Percentiles rank a stretch among this genome's conserved stretches.
These are phyloP conservation scores for Synanceia verrucosa DNA, from an alignment of 2,797 vertebrate genomes.

Conservation along the genomic window DNA sequence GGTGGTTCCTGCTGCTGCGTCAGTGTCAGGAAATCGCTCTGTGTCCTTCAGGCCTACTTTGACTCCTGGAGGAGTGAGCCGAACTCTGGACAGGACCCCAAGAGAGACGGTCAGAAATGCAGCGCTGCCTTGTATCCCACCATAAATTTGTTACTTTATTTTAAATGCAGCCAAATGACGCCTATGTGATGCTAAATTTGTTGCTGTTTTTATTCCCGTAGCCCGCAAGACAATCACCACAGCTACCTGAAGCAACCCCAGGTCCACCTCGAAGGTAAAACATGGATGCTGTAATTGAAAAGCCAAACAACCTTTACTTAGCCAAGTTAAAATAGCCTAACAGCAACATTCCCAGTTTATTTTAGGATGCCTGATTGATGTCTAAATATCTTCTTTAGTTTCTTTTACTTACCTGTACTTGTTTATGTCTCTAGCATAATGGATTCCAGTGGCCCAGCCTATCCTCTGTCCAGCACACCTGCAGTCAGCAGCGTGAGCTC, in stretches of 20 bases:
- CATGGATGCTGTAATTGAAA: background rate
- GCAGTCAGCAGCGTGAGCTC: constrained; percentile 84
- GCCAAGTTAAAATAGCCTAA: background rate
- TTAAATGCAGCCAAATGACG: background rate
- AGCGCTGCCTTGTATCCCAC: background rate
- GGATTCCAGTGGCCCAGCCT: constrained; percentile 76
- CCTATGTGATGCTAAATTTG: background rate
- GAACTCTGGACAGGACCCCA: constrained; percentile 81
- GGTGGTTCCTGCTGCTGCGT: constrained; percentile 84
- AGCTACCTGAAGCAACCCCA: constrained; percentile 62
- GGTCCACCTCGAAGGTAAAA: constrained; percentile 77
- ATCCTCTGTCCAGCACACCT: constrained; percentile 86
- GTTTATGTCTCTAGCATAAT: constrained; percentile 70
- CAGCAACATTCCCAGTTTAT: background rate
- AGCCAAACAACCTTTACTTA: background rate
- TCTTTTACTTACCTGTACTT: background rate
- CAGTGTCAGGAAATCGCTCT: constrained; percentile 83
- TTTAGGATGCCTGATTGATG: background rate
- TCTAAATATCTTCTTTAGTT: background rate
- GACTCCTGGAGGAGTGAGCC: constrained; percentile 83
- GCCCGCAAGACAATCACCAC: constrained; percentile 77
- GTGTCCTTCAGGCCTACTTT: constrained; percentile 93
- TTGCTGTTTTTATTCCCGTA: constrained; percentile 35
- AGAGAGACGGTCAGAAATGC: constrained; percentile 87
- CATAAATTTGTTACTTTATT: background rate